Conservation (phyloP, 2,113 vertebrate species). For the Thryonomys swinderianus region DNA sequence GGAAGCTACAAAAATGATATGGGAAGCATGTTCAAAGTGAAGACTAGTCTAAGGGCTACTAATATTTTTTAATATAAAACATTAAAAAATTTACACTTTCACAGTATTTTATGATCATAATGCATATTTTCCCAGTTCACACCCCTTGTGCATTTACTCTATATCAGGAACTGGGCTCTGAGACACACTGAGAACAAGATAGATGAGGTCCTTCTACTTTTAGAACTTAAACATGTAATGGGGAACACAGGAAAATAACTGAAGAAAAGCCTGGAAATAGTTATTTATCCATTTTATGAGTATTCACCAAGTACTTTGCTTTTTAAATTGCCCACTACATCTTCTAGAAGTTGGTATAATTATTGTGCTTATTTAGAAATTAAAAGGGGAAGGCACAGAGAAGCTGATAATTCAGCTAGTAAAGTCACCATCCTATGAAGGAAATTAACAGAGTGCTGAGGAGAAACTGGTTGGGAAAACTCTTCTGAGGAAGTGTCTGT, state of each 20-base stretch:
- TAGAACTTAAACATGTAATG: neutral
- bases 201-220: neutral
- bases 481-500: neutral
- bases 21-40: neutral
- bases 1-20: neutral
- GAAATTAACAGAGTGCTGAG: neutral
- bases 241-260: neutral
- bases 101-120: neutral
- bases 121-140: neutral
- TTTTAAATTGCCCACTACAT: neutral
- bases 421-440: neutral
- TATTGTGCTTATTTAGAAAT: conserved; percentile 41
- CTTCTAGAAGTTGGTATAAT: neutral
- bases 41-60: neutral
- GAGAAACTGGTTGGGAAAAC: neutral
- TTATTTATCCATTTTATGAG: neutral
- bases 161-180: neutral
- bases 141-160: neutral
- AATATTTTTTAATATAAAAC: neutral
- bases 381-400: neutral
- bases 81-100: neutral
- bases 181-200: neutral
- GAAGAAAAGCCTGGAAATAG: neutral
- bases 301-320: neutral
- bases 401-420: neutral